Percentiles rank a stretch among this genome's conserved stretches.
These are phyloP conservation scores for Harpegnathos saltator DNA, from an alignment of 1,140 invertebrate genomes.

Conservation along the genomic window DNA sequence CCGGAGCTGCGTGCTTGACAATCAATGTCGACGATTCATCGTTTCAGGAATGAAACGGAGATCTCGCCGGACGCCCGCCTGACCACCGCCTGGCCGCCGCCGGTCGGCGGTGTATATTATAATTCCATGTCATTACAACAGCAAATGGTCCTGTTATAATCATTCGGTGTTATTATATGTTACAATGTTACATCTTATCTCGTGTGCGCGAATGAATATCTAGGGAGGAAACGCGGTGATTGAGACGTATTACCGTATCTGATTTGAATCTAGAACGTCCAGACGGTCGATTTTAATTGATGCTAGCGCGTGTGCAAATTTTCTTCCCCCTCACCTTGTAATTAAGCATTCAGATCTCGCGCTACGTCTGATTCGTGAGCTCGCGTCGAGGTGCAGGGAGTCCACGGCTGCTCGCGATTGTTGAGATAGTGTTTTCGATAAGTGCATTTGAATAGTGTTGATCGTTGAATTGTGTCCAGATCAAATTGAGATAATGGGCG, in stretches of 20 bases:
- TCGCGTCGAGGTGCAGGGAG: no score
- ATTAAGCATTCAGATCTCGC: not conserved
- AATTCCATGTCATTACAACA: not conserved
- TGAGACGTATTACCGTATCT: constrained; percentile 4
- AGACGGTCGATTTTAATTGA: constrained; percentile 9
- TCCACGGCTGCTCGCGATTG: not conserved
- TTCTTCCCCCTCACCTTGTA: not conserved
- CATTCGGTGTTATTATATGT: not conserved
- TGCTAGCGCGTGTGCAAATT: not conserved
- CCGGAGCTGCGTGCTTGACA: no score
- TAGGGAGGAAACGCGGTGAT: not conserved
- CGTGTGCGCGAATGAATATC: not conserved
- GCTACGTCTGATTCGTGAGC: not conserved
- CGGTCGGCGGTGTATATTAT: not conserved
- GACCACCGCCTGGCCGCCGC: no score
- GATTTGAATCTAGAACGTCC: not conserved
- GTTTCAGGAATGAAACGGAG: no score
- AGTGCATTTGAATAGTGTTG: not conserved
- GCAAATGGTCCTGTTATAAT: not conserved
- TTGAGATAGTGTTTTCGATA: not conserved
- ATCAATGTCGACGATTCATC: no score
- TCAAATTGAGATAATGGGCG: no score
- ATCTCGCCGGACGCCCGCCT: no score
- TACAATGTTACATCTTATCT: not conserved
- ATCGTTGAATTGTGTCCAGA: not conserved